Percentiles rank a stretch among this genome's conserved stretches.
These are phyloP conservation scores for Girardinichthys multiradiatus DNA, from an alignment of 2,113 vertebrate genomes.

Conservation along the genomic window DNA sequence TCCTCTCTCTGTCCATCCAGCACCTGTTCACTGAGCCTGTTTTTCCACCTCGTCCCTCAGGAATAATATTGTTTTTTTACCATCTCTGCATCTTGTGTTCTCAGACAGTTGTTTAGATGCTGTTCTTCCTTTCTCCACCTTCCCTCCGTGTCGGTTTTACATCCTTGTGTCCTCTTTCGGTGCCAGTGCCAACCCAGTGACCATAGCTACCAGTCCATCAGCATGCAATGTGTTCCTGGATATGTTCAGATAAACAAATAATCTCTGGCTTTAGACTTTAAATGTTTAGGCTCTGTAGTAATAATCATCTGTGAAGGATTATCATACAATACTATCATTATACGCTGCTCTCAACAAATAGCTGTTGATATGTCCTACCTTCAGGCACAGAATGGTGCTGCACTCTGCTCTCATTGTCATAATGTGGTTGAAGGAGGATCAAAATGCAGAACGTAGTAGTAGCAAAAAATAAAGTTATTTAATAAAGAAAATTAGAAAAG, in stretches of 20 bases:
- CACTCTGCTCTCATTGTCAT: no score
- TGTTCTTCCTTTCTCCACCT: not conserved
- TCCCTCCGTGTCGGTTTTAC: not conserved
- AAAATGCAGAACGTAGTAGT: no score
- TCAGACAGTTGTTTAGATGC: not conserved
- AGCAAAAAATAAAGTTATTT: no score
- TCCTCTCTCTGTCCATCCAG: slow-evolving; percentile 43
- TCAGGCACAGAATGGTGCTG: no score
- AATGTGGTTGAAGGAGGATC: no score
- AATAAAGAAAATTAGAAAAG: no score
- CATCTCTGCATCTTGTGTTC: slow-evolving; percentile 6
- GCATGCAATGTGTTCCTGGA: slow-evolving; percentile 9
- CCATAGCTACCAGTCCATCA: not conserved
- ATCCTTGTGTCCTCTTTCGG: not conserved
- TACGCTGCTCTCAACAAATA: no score
- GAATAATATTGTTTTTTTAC: slow-evolving; percentile 17
- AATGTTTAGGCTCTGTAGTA: no score
- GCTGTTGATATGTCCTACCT: no score
- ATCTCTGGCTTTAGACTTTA: not conserved
- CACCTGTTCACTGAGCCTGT: slow-evolving; percentile 37
- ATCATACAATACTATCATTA: no score
- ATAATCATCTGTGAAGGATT: no score
- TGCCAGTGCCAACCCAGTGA: not conserved
- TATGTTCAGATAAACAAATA: slow-evolving; percentile 1
- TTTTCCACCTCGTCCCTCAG: slow-evolving; percentile 11